Evolutionary conservation across 2,888 invertebrate species (phyloP), one percentile per base, ranked within the genome.

Genomic region (Eristalis tenax): DNA sequence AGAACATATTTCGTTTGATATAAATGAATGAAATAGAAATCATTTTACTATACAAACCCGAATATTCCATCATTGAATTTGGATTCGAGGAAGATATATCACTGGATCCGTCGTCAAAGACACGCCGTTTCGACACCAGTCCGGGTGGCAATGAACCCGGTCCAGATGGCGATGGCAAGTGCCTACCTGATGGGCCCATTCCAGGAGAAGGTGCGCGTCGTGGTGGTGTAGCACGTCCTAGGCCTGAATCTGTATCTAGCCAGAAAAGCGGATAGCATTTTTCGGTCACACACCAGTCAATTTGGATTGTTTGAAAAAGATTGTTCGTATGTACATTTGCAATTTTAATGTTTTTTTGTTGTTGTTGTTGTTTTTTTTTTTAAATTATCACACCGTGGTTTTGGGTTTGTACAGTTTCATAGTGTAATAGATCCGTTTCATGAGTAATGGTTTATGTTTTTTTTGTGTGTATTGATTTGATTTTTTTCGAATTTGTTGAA

Each of bases 61-160:
- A 96, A 93, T 97, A 97, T 93, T 97, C 97, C 96, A 97, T 96
- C 95, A 97, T 97, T 91, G 96, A 97, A 93, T 96, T 96, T 90
- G 96, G 96, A 88, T 96, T 96, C 90, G 96, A 96, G 91, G 96
- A 96, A 91, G 87, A 87, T 79, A 97, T 96, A 94, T 97, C 97
- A 93, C 97, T 97, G 91, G 96, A 95, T 89, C 96, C 96, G 92
- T 96, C 96, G 91, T 96, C 96, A 91, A 95, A 96, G 90, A 95
- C 94, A 90, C 94, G 94, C 89, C 93, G 92, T 94, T 95, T 96
- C 91, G 96, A 96, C 95, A 95, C 96, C 92, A 95, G 95, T 92
- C 96, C 97, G 90, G 96, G 96, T 90, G 95, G 96, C 89, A 97
- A 93, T 76, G 96, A 96, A 79, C 96, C 96, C 83, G 97, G 97